Base-by-base conservation (phyloP, 2,797 vertebrate genomes). In the Sciurus carolinensis region DNA sequence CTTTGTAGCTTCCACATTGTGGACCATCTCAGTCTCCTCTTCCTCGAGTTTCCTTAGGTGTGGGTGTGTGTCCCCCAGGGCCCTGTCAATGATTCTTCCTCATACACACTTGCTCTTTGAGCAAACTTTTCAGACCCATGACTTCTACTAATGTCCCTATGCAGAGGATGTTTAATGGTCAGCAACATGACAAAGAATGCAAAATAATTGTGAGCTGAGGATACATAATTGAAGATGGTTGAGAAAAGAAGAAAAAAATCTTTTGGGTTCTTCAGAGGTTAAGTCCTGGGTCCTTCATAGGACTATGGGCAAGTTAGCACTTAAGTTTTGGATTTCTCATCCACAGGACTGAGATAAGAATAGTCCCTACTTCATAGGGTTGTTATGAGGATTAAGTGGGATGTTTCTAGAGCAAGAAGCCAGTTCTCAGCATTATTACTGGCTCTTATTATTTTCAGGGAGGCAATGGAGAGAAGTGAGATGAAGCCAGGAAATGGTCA, bases 311-410 rank as follows among this genome's bases (percentile, higher is more conserved):
- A 69, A 24, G 36, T 64, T 1, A 52, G 39, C 11, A 10, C 42
- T 30, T 0, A 30, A 10, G 10, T 5, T 7, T 47, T 20, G 17
- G 26, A 28, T 52, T 66, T 83, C 76, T 79, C 54, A 36, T 13
- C 39, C 28, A 30, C 59, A 44, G 76, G 72, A 17, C 42, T 17
- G 42, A 71, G 87, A 26, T 83, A 96, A 88, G 69, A 93, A 83
- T 39, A 89, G 95, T 12, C 14, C 15, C 24, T n/a, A 14, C 67
- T 95, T 81, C 52, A 42, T 1, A 50, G 44, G 26, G 67, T 76
- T 88, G 90, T 17, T 36, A 67, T 12, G 69, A 79, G 73, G 84
- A 59, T 33, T 50, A 8, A 24, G 64, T 1, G 3, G 90, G 92
- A 36, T 50, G 10, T 72, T 75, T 77, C 79, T 15, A 69, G 80